These are phyloP conservation scores for Parascotia fuliginaria DNA, from an alignment of 2,888 invertebrate species.

Conservation along the genomic window DNA sequence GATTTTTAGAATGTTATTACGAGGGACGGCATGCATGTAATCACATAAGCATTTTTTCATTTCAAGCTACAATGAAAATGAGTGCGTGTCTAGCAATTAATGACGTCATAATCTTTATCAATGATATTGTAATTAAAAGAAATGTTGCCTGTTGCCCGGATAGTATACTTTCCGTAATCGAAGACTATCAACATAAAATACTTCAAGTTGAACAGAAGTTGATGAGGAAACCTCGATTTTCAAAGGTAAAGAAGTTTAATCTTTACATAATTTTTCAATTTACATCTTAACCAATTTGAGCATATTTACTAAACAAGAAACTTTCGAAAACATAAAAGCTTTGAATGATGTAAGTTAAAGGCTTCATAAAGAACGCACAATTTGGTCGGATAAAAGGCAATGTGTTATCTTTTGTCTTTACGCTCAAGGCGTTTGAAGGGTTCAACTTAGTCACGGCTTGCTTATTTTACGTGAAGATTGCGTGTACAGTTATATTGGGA, in stretches of 20 bases:
- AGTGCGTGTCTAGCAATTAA: too few relatives aligned
- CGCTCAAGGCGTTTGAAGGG: constrained; percentile 18
- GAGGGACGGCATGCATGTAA: constrained; percentile 21
- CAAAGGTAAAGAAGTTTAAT: background rate
- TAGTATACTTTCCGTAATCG: too few relatives aligned
- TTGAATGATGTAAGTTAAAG: constrained; percentile 59
- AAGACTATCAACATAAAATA: too few relatives aligned
- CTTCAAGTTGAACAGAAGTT: too few relatives aligned
- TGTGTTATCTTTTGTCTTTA: constrained; percentile 46
- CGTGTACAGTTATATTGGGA: constrained; percentile 5
- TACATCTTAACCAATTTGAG: constrained; percentile 21
- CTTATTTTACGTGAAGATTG: constrained; percentile 4
- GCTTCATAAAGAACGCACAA: constrained; percentile 54
- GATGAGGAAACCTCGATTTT: too few relatives aligned
- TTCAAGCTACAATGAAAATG: background rate
- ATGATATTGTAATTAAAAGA: too few relatives aligned
- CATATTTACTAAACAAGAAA: constrained; percentile 34
- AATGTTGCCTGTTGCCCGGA: too few relatives aligned
- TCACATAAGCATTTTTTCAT: constrained; percentile 6
- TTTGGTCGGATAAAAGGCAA: constrained; percentile 54
- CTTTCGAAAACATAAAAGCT: constrained; percentile 52
- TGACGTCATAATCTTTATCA: too few relatives aligned
- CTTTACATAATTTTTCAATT: constrained; percentile 1
- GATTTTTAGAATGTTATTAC: constrained; percentile 3
- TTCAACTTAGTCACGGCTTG: constrained; percentile 15